phyloP scores from a whole-genome alignment of 2,888 invertebrate genomes.

The Mythimna loreyi region DNA sequence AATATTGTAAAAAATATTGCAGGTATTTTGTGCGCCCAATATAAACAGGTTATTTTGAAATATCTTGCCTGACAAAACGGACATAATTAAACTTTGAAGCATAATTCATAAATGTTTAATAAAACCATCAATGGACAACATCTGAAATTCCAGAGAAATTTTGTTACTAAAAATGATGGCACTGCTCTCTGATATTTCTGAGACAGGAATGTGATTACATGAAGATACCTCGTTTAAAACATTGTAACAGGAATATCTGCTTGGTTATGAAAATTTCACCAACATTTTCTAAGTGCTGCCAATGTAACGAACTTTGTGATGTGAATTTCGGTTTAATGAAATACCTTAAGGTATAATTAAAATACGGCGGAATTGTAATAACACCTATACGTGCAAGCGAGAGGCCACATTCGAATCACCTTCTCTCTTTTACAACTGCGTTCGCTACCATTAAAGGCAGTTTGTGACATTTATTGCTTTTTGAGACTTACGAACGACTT shows the following conservation, averaged over 20 bases:
- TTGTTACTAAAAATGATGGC: constrained; percentile 49
- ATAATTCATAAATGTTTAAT: constrained; percentile 22
- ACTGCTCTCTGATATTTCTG: constrained; percentile 52
- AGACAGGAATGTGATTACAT: constrained; percentile 62
- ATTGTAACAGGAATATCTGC: constrained; percentile 53
- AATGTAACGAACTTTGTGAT: constrained; percentile 47
- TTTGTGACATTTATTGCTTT: constrained; percentile 63
- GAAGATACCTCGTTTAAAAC: constrained; percentile 56
- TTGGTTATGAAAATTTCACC: constrained; percentile 61
- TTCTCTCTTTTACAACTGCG: constrained; percentile 48
- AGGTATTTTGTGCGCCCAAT: neutral
- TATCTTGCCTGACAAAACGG: neutral
- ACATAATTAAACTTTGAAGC: constrained; percentile 2
- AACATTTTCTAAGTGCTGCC: constrained; percentile 54
- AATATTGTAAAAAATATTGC: too few species aligned
- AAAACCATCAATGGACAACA: constrained; percentile 24
- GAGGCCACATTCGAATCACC: constrained; percentile 48
- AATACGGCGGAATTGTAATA: constrained; percentile 61
- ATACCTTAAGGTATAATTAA: constrained; percentile 60
- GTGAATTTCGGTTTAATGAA: constrained; percentile 60
- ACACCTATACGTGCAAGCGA: constrained; percentile 49
- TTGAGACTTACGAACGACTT: constrained; percentile 53
- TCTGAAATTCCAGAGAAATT: constrained; percentile 49
- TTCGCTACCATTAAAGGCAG: constrained; percentile 47
- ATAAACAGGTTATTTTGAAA: constrained; percentile 1